Evolutionary conservation across 2,888 invertebrate genomes (phyloP).

Genomic region (Tetranychus truncatus): DNA sequence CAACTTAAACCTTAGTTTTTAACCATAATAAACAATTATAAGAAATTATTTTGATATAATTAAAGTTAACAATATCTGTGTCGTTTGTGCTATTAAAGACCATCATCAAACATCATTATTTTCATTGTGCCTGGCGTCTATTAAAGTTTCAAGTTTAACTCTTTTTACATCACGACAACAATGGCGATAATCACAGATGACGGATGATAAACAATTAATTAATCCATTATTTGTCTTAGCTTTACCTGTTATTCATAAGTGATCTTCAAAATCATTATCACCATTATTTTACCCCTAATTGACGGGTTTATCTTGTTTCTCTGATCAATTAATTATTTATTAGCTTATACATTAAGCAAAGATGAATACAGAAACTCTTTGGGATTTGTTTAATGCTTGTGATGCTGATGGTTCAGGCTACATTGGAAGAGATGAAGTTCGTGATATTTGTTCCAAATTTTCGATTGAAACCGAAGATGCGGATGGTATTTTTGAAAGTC

Average conservation of each 20-base stretch:
- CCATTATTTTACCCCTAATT: not conserved
- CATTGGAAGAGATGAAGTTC: constrained; percentile 37
- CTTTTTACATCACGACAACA: no score
- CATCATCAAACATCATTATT: no score
- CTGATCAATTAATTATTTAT: not conserved
- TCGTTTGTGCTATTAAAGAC: no score
- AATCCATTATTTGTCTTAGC: no score
- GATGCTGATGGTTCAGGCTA: constrained; percentile 36
- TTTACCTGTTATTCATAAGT: not conserved
- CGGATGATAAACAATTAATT: no score
- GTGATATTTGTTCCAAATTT: constrained; percentile 36
- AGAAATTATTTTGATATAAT: no score
- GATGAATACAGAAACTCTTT: constrained; percentile 2
- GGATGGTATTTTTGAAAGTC: constrained; percentile 36
- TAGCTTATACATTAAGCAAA: not conserved
- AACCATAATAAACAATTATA: no score
- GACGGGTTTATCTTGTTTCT: not conserved
- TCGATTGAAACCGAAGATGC: constrained; percentile 34
- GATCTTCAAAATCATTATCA: not conserved
- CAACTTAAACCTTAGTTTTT: no score
- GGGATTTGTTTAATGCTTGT: constrained; percentile 35
- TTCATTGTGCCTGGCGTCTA: no score
- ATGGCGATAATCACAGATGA: no score
- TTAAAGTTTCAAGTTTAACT: no score
- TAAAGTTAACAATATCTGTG: no score